Evolutionary conservation across 2,113 vertebrate species (phyloP), one percentile per base, ranked within the genome.

Genomic region (Neomonachus schauinslandi): DNA sequence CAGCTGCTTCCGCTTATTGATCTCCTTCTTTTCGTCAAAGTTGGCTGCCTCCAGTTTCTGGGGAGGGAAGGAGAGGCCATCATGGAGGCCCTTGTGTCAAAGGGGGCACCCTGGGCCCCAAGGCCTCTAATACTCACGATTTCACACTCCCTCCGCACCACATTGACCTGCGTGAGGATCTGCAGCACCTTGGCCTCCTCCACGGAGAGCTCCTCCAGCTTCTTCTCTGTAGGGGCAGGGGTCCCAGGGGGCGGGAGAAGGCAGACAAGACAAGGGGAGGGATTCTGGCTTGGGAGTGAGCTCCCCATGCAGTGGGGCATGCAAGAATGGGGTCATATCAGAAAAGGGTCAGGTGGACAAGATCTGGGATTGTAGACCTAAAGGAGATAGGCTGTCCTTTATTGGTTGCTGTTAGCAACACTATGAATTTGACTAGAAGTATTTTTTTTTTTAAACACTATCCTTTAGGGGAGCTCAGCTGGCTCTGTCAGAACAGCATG

Each of bases 21-120:
- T 99, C 96, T 99, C 99, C 57, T 99, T 99, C 98, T 99, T 99
- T 98, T 99, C 99, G 13, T 99, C 99, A 72, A 99, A 99, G 95
- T 99, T 99, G 2, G 98, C 99, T 0, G 99, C 99, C 96, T 99
- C 99, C 3, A 99, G 99, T 98, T 98, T 99, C 99, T 99, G 96
- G 10, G 74, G 97, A 36, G 24, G n/a, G 6, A 11, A 0, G 14
- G 1, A 10, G 14, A 2, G 13, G 28, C 39, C 19, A 0, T 16
- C 24, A 92, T 0, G 1, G 1, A 31, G 59, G 0, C n/a, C 26
- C 61, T 79, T 4, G 1, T 22, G 33, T n/a, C 7, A 2, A 39
- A 57, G 36, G 59, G 36, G 8, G 42, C n/a, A 42, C 71, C 24
- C 49, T 4, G 12, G 39, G n/a, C n/a, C 77, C 79, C 6, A 5